phyloP scores from a whole-genome alignment of 2,113 vertebrate genomes.

The Morone chrysops region DNA sequence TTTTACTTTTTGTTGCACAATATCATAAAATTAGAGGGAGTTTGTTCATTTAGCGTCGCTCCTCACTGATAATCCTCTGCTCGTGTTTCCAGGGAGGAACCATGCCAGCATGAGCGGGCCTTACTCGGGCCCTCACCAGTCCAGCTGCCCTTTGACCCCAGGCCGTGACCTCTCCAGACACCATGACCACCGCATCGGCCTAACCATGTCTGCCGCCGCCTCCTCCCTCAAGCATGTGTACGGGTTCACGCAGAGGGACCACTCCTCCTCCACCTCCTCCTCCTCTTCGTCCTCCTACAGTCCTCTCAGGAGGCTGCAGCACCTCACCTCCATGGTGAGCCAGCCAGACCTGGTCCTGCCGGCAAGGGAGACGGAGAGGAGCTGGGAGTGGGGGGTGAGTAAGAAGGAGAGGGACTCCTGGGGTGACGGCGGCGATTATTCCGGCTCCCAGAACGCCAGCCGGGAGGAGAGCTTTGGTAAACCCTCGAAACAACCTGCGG shows the following conservation, averaged over 20 bases:
- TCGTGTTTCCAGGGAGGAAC: constrained; percentile 69
- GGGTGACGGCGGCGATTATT: constrained; percentile 50
- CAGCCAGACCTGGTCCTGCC: constrained; percentile 78
- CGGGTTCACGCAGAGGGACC: constrained; percentile 83
- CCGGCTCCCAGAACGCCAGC: constrained; percentile 23
- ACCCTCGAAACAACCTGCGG: constrained; percentile 24
- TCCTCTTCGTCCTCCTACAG: constrained; percentile 83
- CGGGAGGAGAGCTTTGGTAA: constrained; percentile 38
- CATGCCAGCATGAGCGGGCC: constrained; percentile 89
- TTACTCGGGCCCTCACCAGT: constrained; percentile 84
- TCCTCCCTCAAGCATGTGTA: constrained; percentile 81
- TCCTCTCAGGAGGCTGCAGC: constrained; percentile 89
- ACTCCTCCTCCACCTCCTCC: constrained; percentile 55
- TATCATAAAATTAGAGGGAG: no score
- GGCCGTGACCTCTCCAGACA: constrained; percentile 82
- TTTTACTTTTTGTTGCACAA: no score
- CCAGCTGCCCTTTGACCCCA: constrained; percentile 85
- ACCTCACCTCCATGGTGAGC: constrained; percentile 92
- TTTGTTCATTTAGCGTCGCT: no score
- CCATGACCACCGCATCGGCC: constrained; percentile 79
- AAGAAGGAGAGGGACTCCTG: constrained; percentile 55
- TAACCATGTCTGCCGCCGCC: constrained; percentile 81
- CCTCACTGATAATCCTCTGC: constrained; percentile 5
- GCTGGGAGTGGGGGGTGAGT: constrained; percentile 57
- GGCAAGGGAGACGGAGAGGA: constrained; percentile 40